These are phyloP conservation scores for Drosophila bocki DNA, from an alignment of 1,140 invertebrate species.

Conservation along the genomic window DNA sequence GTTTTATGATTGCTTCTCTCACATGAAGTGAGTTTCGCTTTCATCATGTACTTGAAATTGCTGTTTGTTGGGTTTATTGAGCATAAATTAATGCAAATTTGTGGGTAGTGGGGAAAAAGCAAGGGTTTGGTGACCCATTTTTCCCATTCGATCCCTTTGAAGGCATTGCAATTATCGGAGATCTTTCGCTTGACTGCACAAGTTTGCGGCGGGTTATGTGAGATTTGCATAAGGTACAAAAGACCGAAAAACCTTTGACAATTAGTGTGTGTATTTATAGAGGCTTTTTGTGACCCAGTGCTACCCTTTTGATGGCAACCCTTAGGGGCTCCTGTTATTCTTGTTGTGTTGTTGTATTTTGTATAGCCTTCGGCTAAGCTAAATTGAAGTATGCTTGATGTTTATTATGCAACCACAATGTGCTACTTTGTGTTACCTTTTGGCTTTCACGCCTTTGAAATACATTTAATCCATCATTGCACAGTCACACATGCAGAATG, in stretches of 20 bases:
- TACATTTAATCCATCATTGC: conserved; percentile 83
- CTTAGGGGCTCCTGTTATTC: conserved; percentile 10
- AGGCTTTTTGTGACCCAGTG: conserved; percentile 31
- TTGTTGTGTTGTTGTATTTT: conserved; percentile 27
- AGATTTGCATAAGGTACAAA: conserved; percentile 68
- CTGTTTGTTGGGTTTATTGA: conserved; percentile 49
- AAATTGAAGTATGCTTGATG: conserved; percentile 70
- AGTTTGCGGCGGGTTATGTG: conserved; percentile 32
- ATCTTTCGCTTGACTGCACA: conserved; percentile 72
- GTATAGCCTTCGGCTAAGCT: conserved; percentile 49
- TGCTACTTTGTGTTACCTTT: conserved; percentile 76
- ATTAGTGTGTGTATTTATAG: conserved; percentile 66
- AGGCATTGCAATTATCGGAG: conserved; percentile 65
- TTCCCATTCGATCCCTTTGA: conserved; percentile 30
- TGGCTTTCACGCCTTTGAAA: conserved; percentile 82
- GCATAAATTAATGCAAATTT: conserved; percentile 66
- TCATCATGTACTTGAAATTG: conserved; percentile 12
- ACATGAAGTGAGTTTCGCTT: conserved; percentile 5
- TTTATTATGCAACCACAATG: conserved; percentile 77
- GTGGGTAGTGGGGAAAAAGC: conserved; percentile 7
- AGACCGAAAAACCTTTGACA: conserved; percentile 61
- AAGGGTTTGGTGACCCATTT: conserved; percentile 15
- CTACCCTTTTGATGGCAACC: conserved; percentile 14
- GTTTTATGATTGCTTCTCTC: conserved; percentile 26
- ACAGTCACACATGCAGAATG: conserved; percentile 29